phyloP scores from a whole-genome alignment of 2,113 vertebrate genomes.

The Eubucco bourcierii region DNA sequence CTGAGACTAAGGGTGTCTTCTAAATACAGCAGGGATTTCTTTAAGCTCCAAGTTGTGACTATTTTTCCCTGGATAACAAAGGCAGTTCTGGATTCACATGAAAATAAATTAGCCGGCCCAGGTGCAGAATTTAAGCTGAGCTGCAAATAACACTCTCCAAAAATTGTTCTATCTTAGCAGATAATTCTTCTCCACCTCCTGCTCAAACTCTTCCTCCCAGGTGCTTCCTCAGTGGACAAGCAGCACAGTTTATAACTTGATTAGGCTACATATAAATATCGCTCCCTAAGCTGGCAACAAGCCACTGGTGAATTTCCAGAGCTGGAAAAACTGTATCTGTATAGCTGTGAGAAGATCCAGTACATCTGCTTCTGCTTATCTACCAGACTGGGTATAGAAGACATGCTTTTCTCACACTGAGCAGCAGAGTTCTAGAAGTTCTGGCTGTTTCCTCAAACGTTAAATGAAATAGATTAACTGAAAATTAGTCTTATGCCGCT shows the following conservation, averaged over 20 bases:
- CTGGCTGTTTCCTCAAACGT: not conserved
- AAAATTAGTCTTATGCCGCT: not conserved
- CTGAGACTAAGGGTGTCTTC: not conserved
- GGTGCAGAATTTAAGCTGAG: not conserved
- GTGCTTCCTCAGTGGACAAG: not conserved
- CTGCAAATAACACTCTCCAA: not conserved
- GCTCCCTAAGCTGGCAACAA: not conserved
- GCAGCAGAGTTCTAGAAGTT: not conserved
- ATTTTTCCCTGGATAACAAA: not conserved
- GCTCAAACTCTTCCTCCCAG: not conserved
- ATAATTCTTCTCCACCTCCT: not conserved
- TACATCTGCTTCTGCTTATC: accelerated
- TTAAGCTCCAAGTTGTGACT: not conserved
- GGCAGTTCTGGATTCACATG: not conserved
- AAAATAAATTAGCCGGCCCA: not conserved
- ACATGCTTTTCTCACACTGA: accelerated
- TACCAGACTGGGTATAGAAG: not conserved
- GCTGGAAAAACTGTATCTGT: not conserved
- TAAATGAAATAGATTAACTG: not conserved
- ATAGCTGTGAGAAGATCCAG: not conserved
- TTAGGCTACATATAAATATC: not conserved
- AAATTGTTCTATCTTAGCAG: not conserved
- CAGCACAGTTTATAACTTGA: not conserved
- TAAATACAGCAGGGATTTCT: accelerated
- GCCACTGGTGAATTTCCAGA: not conserved